Conservation (phyloP, 2,797 vertebrate genomes). For the Hemitrygon akajei region DNA sequence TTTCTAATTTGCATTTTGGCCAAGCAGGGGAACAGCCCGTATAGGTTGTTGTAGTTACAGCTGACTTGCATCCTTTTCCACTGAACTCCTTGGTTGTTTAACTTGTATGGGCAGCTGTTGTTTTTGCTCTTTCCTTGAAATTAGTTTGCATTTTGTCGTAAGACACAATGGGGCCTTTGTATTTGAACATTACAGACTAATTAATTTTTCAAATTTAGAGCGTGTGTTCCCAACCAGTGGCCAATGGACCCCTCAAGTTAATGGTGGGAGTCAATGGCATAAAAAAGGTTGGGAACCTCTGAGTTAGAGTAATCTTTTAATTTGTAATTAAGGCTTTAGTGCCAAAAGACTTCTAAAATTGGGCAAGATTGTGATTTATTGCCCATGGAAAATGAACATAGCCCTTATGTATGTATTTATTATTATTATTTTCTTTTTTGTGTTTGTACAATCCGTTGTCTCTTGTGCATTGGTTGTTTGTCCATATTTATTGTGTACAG, state of each 20-base stretch:
- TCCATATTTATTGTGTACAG: no score
- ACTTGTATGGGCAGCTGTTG: background rate
- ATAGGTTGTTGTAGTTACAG: background rate
- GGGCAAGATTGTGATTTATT: background rate
- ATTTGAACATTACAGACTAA: background rate
- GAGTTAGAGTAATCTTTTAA: background rate
- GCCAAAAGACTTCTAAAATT: background rate
- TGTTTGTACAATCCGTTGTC: no score
- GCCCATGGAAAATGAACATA: background rate
- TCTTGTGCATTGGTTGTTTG: no score
- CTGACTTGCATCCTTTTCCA: background rate
- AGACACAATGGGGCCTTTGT: no score
- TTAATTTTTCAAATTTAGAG: background rate
- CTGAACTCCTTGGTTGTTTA: background rate
- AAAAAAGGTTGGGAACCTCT: no score
- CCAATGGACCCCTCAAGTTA: no score
- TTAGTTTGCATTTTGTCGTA: background rate
- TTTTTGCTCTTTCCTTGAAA: background rate
- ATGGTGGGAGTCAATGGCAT: no score
- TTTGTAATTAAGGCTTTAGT: background rate
- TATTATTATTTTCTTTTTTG: no score
- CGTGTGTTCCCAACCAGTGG: no score
- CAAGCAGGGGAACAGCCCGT: background rate
- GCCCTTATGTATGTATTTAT: no score
- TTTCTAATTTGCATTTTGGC: background rate